Evolutionary conservation across 2,888 invertebrate species (phyloP).

Genomic region (Timema podura): DNA sequence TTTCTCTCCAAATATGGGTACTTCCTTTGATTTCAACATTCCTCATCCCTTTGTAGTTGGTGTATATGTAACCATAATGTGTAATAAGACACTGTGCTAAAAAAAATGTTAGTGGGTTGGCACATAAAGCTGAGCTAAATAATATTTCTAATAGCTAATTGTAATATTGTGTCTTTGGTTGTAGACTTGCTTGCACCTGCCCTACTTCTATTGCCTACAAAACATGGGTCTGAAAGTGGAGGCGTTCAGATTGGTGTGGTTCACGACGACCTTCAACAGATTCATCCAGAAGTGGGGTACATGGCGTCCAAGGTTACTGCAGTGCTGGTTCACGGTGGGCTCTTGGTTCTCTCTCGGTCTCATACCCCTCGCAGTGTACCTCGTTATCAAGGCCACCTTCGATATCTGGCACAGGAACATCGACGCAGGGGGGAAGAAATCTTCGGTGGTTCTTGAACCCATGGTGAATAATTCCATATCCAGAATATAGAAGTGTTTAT

Average conservation of each 20-base stretch:
- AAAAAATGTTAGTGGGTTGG: not conserved
- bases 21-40: not conserved
- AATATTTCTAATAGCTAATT: not conserved
- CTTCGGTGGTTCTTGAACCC: conserved; percentile 41
- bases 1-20: too few relatives aligned
- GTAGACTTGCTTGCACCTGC: conserved; percentile 80
- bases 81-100: not conserved
- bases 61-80: too few relatives aligned
- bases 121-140: too few relatives aligned
- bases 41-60: too few relatives aligned
- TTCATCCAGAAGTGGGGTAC: conserved; percentile 70
- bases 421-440: conserved; percentile 27
- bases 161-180: conserved; percentile 40
- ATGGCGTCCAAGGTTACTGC: conserved; percentile 55
- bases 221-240: conserved; percentile 71
- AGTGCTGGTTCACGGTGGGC: conserved; percentile 71
- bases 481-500: too few relatives aligned
- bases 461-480: conserved; percentile 40
- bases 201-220: conserved; percentile 71
- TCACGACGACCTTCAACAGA: conserved; percentile 73
- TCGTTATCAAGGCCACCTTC: conserved; percentile 44
- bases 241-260: conserved; percentile 70
- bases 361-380: conserved; percentile 58
- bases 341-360: conserved; percentile 55
- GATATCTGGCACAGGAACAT: conserved; percentile 35